Evolutionary conservation across 2,888 invertebrate genomes (phyloP).

Genomic region (Hermaeophaga mercurialis): DNA sequence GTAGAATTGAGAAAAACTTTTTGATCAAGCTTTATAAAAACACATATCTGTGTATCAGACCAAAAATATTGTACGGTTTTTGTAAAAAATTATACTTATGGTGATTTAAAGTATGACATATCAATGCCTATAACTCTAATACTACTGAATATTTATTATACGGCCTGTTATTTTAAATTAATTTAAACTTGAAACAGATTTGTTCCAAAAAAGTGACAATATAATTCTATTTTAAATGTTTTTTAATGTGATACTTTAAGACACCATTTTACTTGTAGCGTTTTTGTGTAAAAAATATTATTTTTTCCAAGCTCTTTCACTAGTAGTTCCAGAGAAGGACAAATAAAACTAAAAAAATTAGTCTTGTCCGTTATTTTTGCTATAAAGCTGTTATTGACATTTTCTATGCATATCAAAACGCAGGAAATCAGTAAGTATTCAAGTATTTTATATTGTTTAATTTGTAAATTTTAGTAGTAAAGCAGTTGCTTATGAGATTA

Average conservation of each 20-base stretch:
- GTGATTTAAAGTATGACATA: no score
- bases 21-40: slow-evolving; percentile 37
- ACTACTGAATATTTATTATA: no score
- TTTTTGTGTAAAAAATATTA: slow-evolving; percentile 46
- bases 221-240: no score
- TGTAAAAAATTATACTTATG: slow-evolving; percentile 40
- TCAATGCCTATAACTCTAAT: no score
- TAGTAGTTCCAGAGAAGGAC: slow-evolving; percentile 36
- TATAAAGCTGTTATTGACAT: slow-evolving; percentile 43
- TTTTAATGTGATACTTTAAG: no score
- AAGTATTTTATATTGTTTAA: slow-evolving; percentile 20
- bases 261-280: slow-evolving; percentile 37
- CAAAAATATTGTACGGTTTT: slow-evolving; percentile 44
- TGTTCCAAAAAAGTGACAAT: no score
- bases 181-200: no score
- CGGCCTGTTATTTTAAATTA: no score
- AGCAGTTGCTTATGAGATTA: slow-evolving; percentile 40
- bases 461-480: slow-evolving; percentile 22
- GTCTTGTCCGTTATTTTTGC: slow-evolving; percentile 46
- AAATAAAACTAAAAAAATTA: slow-evolving; percentile 35
- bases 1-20: slow-evolving; percentile 23
- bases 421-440: slow-evolving; percentile 23
- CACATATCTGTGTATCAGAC: slow-evolving; percentile 51
- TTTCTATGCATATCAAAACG: slow-evolving; percentile 45
- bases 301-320: slow-evolving; percentile 52